phyloP scores from a whole-genome alignment of 2,888 invertebrate species.

The Gnatocerus cornutus region DNA sequence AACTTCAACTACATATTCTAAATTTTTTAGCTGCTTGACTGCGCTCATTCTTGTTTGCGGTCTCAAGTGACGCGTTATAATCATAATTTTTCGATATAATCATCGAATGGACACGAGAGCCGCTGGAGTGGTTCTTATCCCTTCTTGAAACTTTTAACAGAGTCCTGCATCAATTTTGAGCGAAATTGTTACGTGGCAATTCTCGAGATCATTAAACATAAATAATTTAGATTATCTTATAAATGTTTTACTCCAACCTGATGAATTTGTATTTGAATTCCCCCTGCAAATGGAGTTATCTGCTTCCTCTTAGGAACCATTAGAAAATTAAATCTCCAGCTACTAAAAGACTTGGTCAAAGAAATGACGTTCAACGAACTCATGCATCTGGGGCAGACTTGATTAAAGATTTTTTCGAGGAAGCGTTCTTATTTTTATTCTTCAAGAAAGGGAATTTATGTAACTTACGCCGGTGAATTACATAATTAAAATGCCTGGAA shows the following conservation, averaged over 20 bases:
- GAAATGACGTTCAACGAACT: too few relatives aligned
- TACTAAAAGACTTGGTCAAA: not conserved
- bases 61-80: slow-evolving; percentile 2
- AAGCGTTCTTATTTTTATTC: too few relatives aligned
- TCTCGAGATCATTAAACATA: slow-evolving; percentile 9
- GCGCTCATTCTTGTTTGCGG: not conserved
- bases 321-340: slow-evolving; percentile 7
- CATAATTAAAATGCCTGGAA: slow-evolving; percentile 6
- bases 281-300: not conserved
- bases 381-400: slow-evolving; percentile 1
- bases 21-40: not conserved
- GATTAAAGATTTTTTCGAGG: not conserved
- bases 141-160: slow-evolving; percentile 29
- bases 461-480: not conserved
- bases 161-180: too few relatives aligned
- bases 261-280: slow-evolving; percentile 10
- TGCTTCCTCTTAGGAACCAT: slow-evolving; percentile 1
- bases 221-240: slow-evolving; percentile 13
- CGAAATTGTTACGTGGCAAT: not conserved
- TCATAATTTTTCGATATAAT: slow-evolving; percentile 34
- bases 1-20: slow-evolving; percentile 4
- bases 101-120: slow-evolving; percentile 24
- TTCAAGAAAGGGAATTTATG: too few relatives aligned
- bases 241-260: slow-evolving; percentile 7
- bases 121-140: slow-evolving; percentile 12